Evolutionary conservation across 2,797 vertebrate species (phyloP).

Genomic region (Syndactyla subalaris): DNA sequence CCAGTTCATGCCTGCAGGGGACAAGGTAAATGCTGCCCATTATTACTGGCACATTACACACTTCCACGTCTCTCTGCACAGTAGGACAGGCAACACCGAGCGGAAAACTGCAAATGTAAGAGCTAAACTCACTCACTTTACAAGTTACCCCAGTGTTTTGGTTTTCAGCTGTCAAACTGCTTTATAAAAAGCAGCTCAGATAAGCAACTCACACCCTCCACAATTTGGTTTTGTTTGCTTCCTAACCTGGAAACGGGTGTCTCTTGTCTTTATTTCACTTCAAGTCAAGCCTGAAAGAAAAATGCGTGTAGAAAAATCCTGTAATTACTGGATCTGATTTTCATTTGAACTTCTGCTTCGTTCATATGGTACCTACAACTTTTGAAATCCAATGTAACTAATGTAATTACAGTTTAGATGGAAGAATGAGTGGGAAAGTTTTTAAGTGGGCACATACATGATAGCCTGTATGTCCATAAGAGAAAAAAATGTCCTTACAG

Average conservation of each 20-base stretch:
- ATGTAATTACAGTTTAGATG: neutral
- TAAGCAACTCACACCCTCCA: constrained; percentile 38
- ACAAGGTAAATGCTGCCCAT: constrained; percentile 36
- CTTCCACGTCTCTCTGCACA: constrained; percentile 3
- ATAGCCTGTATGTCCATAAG: neutral
- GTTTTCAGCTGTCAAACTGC: constrained; percentile 9
- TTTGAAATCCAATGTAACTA: constrained; percentile 30
- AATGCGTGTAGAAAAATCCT: constrained; percentile 60
- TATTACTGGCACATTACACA: neutral
- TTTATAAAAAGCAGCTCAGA: constrained; percentile 29
- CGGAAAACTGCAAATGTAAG: neutral
- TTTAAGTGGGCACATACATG: neutral
- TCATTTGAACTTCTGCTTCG: constrained; percentile 65
- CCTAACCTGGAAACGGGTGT: constrained; percentile 48
- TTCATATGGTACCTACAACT: constrained; percentile 40
- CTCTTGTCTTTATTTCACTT: constrained; percentile 69
- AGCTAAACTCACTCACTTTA: constrained; percentile 55
- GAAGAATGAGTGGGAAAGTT: neutral
- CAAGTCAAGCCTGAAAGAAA: constrained; percentile 58
- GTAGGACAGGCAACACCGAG: constrained; percentile 19
- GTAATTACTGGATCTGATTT: constrained; percentile 74
- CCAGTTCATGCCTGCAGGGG: constrained; percentile 3
- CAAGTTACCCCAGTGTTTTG: neutral
- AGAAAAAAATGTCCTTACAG: neutral
- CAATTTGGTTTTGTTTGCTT: constrained; percentile 72